Conservation (phyloP, 2,113 vertebrate species). For the Gymnocephalus cernua region DNA sequence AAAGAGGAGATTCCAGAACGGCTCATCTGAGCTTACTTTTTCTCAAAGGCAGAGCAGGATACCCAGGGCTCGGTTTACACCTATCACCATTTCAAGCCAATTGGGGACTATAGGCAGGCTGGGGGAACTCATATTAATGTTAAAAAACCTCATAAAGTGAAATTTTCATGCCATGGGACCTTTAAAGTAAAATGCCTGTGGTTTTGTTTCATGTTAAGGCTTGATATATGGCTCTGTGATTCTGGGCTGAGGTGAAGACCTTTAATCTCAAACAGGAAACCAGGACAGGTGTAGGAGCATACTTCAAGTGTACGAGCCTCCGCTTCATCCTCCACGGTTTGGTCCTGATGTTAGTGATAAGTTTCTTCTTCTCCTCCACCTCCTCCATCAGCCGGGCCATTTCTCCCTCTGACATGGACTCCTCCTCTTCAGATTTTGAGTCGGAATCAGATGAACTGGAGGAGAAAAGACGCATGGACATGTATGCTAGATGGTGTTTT, state of each 20-base stretch:
- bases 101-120: no score
- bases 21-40: no score
- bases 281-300: conserved; percentile 12
- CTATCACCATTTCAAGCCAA: no score
- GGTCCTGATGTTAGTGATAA: conserved; percentile 92
- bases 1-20: no score
- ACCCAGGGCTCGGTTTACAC: no score
- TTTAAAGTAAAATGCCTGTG: background rate
- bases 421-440: conserved; percentile 85
- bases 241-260: background rate
- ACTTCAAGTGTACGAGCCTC: conserved; percentile 90
- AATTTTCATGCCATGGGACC: no score
- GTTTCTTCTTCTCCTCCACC: conserved; percentile 97
- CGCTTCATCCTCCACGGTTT: conserved; percentile 96
- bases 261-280: background rate
- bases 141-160: no score
- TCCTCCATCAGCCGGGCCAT: conserved; percentile 90
- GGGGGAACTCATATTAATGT: no score
- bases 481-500: no score
- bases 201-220: background rate
- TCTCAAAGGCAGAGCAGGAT: no score
- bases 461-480: background rate
- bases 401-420: conserved; percentile 93
- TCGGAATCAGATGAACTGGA: conserved; percentile 85
- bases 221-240: background rate